These are phyloP conservation scores for Chelmon rostratus DNA, from an alignment of 2,797 vertebrate species.

Conservation along the genomic window DNA sequence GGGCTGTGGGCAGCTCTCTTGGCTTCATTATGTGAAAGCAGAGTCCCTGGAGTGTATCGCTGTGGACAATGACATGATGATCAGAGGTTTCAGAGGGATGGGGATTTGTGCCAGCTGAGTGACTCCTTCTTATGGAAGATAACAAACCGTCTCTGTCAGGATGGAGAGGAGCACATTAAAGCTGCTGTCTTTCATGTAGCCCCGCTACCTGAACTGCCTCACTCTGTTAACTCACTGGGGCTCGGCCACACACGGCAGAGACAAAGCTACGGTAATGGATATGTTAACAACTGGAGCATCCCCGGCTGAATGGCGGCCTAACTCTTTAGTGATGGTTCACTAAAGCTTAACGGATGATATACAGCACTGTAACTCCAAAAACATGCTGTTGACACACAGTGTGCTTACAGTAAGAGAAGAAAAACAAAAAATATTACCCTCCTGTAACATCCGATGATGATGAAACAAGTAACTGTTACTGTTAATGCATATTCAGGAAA, in stretches of 20 bases:
- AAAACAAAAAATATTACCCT: not conserved
- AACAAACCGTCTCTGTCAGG: slow-evolving; percentile 66
- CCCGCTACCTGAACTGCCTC: slow-evolving; percentile 58
- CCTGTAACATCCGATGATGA: not conserved
- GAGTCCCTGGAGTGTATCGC: slow-evolving; percentile 74
- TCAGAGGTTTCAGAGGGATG: slow-evolving; percentile 77
- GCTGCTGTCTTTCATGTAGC: slow-evolving; percentile 54
- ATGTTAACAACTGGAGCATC: slow-evolving; percentile 15
- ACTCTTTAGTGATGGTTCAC: not conserved
- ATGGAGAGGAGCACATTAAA: slow-evolving; percentile 62
- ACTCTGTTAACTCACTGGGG: slow-evolving; percentile 13
- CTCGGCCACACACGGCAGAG: slow-evolving; percentile 39
- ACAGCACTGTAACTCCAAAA: not conserved
- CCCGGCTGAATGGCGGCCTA: not conserved
- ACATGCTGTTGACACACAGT: not conserved
- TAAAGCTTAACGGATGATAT: not conserved
- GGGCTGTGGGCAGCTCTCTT: slow-evolving; percentile 69
- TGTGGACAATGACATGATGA: slow-evolving; percentile 82
- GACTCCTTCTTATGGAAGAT: slow-evolving; percentile 72
- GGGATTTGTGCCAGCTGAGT: slow-evolving; percentile 78
- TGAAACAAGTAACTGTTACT: not conserved
- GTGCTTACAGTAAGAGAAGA: not conserved
- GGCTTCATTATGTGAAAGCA: slow-evolving; percentile 74
- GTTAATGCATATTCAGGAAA: not conserved
- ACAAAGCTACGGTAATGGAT: slow-evolving; percentile 46